phyloP scores from a whole-genome alignment of 2,113 vertebrate species.

The Chitala chitala region DNA sequence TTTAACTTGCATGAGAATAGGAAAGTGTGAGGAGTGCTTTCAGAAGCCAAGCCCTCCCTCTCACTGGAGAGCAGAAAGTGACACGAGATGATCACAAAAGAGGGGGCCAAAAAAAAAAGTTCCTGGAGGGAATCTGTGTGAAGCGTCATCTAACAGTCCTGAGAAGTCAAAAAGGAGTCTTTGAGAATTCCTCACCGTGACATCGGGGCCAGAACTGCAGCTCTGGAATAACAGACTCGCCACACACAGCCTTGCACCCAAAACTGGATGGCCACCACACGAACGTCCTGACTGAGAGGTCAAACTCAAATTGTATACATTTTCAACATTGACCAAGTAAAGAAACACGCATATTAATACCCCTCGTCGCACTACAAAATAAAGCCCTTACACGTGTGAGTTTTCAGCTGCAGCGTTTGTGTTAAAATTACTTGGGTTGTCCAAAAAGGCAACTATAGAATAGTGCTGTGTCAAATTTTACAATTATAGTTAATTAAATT shows the following conservation, averaged over 20 bases:
- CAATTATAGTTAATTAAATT: constrained; percentile 36
- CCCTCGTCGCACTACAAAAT: constrained; percentile 47
- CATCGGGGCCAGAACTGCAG: background rate
- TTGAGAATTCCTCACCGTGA: constrained; percentile 19
- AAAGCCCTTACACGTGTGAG: constrained; percentile 56
- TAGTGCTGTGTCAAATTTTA: constrained; percentile 46
- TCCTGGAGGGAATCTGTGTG: background rate
- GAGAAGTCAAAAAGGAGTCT: constrained; percentile 19
- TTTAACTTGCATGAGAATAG: constrained; percentile 34
- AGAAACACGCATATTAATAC: background rate
- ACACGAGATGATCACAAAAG: too few species aligned
- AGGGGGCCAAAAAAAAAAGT: too few species aligned
- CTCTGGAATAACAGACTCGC: background rate
- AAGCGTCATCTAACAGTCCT: constrained; percentile 36
- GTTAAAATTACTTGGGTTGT: constrained; percentile 31
- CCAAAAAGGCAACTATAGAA: constrained; percentile 55
- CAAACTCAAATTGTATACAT: background rate
- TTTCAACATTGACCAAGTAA: constrained; percentile 1
- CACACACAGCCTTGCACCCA: background rate
- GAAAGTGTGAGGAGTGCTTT: constrained; percentile 13
- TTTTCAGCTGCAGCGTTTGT: constrained; percentile 12
- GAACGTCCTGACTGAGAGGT: background rate
- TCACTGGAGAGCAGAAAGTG: too few species aligned
- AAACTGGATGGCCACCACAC: background rate
- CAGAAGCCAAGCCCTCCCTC: background rate